Conservation (phyloP, 2,888 invertebrate genomes). For the Lucinisca nassula region DNA sequence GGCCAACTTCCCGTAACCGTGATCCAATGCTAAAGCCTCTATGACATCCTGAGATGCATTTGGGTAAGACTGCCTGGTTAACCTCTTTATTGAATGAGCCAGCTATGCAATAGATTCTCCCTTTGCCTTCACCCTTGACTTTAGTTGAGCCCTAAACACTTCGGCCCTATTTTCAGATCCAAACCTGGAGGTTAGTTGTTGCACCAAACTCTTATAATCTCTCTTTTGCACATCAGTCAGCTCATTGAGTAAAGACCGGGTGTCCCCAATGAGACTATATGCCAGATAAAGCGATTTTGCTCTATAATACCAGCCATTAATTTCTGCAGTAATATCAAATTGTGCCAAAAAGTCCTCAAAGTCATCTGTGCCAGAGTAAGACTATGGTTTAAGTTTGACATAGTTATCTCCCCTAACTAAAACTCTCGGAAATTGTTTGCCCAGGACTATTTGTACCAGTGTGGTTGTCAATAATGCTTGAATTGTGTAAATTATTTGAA, state of each 20-base stretch:
- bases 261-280: conserved; percentile 46
- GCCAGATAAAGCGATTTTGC: conserved; percentile 60
- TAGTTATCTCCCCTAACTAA: conserved; percentile 8
- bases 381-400: conserved; percentile 41
- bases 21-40: too few relatives aligned
- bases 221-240: conserved; percentile 22
- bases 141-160: conserved; percentile 53
- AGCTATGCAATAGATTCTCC: conserved; percentile 59
- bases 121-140: conserved; percentile 23
- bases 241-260: conserved; percentile 48
- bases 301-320: conserved; percentile 88
- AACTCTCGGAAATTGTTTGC: too few relatives aligned
- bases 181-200: conserved; percentile 48
- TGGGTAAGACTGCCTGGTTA: conserved; percentile 56
- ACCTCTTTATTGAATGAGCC: conserved; percentile 53
- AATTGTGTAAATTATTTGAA: too few relatives aligned
- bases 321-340: conserved; percentile 58
- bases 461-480: too few relatives aligned
- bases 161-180: conserved; percentile 51
- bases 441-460: too few relatives aligned
- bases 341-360: conserved; percentile 61
- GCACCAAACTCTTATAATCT: conserved; percentile 43
- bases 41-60: conserved; percentile 38
- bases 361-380: conserved; percentile 54
- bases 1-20: conserved; percentile 31